phyloP scores from a whole-genome alignment of 2,888 invertebrate species.

The Drymonia ruficornis region DNA sequence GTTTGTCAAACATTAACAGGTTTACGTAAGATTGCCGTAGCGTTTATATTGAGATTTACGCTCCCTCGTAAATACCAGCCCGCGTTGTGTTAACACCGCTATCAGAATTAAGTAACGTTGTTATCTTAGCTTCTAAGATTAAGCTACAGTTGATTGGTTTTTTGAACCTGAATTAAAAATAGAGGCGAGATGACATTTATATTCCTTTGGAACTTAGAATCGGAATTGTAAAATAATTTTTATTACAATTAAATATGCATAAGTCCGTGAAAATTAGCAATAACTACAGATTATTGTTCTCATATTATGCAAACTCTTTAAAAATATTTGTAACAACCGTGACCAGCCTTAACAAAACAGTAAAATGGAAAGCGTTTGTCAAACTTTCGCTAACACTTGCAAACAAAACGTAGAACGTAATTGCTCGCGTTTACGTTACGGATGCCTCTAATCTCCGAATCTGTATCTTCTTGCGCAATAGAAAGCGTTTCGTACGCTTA shows the following conservation, averaged over 20 bases:
- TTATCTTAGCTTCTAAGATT: constrained; percentile 18
- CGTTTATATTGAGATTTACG: constrained; percentile 25
- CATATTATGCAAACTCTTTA: background rate
- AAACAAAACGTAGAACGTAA: constrained; percentile 39
- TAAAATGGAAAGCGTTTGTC: constrained; percentile 16
- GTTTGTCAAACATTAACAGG: constrained; percentile 34
- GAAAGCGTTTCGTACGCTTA: constrained; percentile 39
- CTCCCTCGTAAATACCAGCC: constrained; percentile 29
- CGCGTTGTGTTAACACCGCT: constrained; percentile 28
- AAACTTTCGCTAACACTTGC: constrained; percentile 25
- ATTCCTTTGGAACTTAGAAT: background rate
- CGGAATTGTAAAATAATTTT: too few relatives aligned
- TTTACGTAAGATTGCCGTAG: constrained; percentile 22
- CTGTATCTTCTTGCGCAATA: constrained; percentile 34
- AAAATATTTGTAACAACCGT: background rate
- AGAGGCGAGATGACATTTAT: background rate
- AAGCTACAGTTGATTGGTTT: constrained; percentile 12
- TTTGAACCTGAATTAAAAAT: background rate
- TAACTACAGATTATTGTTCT: too few relatives aligned
- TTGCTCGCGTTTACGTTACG: constrained; percentile 29
- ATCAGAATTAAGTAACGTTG: constrained; percentile 23
- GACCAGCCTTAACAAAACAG: background rate
- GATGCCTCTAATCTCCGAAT: constrained; percentile 28
- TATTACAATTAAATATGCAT: too few relatives aligned
- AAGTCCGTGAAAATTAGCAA: too few relatives aligned